Conservation (phyloP, 1,140 invertebrate species). For the Drosophila aff. region DNA sequence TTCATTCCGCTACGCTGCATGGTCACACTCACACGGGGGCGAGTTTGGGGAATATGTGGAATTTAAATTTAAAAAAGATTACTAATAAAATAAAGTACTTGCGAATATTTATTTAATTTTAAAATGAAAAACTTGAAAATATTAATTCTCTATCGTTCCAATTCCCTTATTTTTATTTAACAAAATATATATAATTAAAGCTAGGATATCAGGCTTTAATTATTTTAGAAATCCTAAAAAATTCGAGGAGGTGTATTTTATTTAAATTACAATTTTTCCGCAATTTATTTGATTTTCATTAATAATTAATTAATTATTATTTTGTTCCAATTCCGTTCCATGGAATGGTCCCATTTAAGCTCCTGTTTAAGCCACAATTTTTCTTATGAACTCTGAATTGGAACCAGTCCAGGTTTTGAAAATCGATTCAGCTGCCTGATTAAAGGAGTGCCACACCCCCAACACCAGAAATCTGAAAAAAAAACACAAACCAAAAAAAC, state of each 20-base stretch:
- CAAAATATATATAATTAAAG: background rate
- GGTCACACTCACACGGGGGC: conserved; percentile 3
- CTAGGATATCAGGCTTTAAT: background rate
- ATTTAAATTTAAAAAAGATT: too few species aligned
- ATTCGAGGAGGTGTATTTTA: too few species aligned
- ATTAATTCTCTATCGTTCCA: too few species aligned
- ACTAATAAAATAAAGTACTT: too few species aligned
- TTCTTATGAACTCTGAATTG: background rate
- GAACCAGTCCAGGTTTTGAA: conserved; percentile 5
- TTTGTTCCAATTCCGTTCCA: background rate
- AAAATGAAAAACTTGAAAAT: too few species aligned
- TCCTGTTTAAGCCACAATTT: background rate
- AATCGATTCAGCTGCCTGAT: conserved; percentile 17
- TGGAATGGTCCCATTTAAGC: background rate
- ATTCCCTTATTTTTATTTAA: background rate
- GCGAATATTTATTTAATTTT: too few species aligned
- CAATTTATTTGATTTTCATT: background rate
- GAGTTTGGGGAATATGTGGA: background rate
- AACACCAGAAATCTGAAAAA: background rate
- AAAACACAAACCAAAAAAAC: conserved; percentile 1
- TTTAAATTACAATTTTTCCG: background rate
- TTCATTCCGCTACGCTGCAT: conserved; percentile 5
- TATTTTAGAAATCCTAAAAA: background rate
- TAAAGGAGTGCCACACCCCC: conserved; percentile 13
- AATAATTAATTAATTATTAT: background rate